These are phyloP conservation scores for Drosophila truncata DNA, from an alignment of 1,140 invertebrate genomes.

Conservation along the genomic window DNA sequence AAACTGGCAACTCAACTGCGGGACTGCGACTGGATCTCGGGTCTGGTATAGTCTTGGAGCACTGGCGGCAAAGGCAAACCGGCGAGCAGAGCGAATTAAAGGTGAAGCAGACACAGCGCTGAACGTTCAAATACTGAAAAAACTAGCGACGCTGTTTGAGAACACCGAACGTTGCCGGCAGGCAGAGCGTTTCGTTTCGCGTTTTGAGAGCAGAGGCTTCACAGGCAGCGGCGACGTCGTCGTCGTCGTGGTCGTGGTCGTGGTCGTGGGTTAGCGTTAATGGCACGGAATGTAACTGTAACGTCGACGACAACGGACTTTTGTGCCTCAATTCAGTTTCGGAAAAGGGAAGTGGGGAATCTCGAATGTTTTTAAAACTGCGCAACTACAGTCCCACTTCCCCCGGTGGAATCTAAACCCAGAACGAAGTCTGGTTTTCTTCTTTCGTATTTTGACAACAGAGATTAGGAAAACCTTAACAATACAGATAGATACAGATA, in stretches of 20 bases:
- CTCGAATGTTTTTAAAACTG: slow-evolving; percentile 28
- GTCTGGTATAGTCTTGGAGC: slow-evolving; percentile 6
- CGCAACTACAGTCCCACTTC: slow-evolving; percentile 20
- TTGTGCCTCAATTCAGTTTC: slow-evolving; percentile 25
- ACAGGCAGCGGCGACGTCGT: not conserved
- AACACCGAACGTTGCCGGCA: slow-evolving; percentile 33
- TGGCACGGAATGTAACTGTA: slow-evolving; percentile 53
- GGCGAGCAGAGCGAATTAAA: slow-evolving; percentile 29
- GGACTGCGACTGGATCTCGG: not conserved
- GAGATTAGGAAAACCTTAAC: not conserved
- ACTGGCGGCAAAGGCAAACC: slow-evolving; percentile 8
- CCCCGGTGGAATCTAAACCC: not conserved
- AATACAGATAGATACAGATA: not conserved
- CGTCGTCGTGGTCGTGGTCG: slow-evolving; percentile 29
- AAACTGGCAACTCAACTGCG: slow-evolving; percentile 1
- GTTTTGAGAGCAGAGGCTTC: slow-evolving; percentile 12
- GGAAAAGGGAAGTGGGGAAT: slow-evolving; percentile 18
- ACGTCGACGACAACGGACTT: slow-evolving; percentile 22
- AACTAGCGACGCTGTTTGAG: slow-evolving; percentile 37
- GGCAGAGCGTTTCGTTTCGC: slow-evolving; percentile 21
- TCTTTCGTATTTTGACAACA: not conserved
- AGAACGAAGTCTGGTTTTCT: not conserved
- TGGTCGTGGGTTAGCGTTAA: slow-evolving; percentile 21
- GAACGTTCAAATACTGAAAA: slow-evolving; percentile 69
- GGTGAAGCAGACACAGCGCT: slow-evolving; percentile 59